Evolutionary conservation across 2,113 vertebrate species (phyloP).

Genomic region (Albula goreensis): DNA sequence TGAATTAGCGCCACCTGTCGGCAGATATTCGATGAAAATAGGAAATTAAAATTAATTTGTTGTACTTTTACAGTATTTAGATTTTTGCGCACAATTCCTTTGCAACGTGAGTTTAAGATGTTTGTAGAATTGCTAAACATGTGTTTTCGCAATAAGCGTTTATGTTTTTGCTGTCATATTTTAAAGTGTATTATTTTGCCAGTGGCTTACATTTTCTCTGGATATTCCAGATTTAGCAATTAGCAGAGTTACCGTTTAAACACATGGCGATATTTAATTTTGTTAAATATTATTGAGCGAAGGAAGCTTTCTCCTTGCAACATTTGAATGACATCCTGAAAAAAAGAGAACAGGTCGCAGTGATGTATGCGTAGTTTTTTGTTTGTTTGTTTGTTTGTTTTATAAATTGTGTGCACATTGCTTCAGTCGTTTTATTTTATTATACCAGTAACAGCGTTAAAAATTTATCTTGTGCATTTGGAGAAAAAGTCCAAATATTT

Average conservation of each 20-base stretch:
- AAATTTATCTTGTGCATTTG: background rate
- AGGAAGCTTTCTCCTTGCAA: background rate
- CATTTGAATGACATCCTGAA: background rate
- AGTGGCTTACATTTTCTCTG: background rate
- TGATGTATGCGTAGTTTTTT: background rate
- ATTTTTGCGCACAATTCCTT: background rate
- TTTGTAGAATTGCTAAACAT: background rate
- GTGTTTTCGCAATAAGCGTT: background rate
- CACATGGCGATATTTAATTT: background rate
- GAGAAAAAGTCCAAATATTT: too few relatives aligned
- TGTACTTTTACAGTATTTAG: conserved; percentile 22
- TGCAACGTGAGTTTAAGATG: conserved; percentile 3
- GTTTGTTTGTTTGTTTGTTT: too few relatives aligned
- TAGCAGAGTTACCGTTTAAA: background rate
- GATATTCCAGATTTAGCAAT: background rate
- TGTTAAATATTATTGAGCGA: background rate
- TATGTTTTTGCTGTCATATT: background rate
- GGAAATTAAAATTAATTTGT: conserved; percentile 72
- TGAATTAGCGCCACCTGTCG: conserved; percentile 84
- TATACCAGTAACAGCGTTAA: background rate
- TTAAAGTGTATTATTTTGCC: background rate
- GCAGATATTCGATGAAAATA: conserved; percentile 73
- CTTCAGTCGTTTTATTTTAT: background rate
- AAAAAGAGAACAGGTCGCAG: background rate
- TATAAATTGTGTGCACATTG: background rate